phyloP scores from a whole-genome alignment of 2,113 vertebrate genomes.

The Taxidea taxus region DNA sequence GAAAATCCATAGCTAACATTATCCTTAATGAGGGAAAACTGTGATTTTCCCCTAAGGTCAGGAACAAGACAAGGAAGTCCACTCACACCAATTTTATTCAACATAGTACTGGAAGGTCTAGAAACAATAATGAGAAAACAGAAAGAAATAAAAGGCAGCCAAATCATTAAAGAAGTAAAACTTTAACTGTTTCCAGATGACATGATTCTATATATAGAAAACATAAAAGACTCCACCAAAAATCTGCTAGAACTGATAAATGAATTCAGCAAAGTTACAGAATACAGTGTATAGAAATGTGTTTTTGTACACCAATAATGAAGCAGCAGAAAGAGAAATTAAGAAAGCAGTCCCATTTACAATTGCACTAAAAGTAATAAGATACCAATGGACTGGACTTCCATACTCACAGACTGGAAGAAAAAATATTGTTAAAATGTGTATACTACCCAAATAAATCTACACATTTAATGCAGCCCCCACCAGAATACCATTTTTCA shows the following conservation, averaged over 20 bases:
- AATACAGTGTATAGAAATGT: background rate
- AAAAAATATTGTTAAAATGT: background rate
- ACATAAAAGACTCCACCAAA: background rate
- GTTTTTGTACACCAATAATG: background rate
- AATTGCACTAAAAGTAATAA: background rate
- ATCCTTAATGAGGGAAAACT: too few species aligned
- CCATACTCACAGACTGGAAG: background rate
- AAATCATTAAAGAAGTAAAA: too few species aligned
- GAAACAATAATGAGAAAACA: too few species aligned
- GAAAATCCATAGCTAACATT: too few species aligned
- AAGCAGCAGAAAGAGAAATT: background rate
- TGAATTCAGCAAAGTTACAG: background rate
- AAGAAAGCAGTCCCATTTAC: background rate
- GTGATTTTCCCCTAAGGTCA: too few species aligned
- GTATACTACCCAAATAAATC: background rate
- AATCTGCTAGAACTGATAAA: background rate
- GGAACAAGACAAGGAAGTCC: too few species aligned
- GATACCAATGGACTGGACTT: background rate
- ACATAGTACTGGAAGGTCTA: too few species aligned
- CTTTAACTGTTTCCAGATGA: background rate
- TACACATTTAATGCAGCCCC: background rate
- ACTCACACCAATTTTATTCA: too few species aligned
- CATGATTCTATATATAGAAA: background rate
- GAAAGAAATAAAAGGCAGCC: too few species aligned
- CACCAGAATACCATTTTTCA: background rate